These are phyloP conservation scores for Lanius ludovicianus DNA, from an alignment of 2,113 vertebrate species.

Conservation along the genomic window DNA sequence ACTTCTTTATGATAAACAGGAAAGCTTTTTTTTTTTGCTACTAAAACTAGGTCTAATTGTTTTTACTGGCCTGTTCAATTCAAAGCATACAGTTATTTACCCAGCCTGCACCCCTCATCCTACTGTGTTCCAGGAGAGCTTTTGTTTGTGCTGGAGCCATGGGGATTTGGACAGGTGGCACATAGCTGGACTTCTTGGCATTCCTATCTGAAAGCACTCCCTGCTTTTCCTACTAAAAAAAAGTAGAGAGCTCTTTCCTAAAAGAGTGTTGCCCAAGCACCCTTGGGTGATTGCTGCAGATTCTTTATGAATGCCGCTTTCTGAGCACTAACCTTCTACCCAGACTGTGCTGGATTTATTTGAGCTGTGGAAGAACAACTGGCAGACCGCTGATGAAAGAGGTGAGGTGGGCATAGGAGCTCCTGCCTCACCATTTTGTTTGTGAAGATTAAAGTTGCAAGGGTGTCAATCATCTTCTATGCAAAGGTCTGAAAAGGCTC, in stretches of 20 bases:
- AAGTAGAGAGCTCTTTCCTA: neutral
- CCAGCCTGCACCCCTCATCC: neutral
- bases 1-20: neutral
- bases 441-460: neutral
- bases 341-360: neutral
- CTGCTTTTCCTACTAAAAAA: neutral
- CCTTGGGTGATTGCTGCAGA: neutral
- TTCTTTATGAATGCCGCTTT: neutral
- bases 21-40: neutral
- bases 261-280: neutral
- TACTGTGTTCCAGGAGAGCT: neutral
- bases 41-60: neutral
- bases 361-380: neutral
- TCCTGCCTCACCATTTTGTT: neutral
- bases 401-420: neutral
- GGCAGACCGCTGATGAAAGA: neutral
- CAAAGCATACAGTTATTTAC: neutral
- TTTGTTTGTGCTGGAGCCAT: neutral
- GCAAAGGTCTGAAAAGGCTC: neutral
- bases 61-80: neutral
- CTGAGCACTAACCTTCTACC: neutral
- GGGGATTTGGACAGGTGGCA: neutral
- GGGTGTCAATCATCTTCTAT: neutral
- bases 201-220: neutral
- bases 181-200: neutral